Conservation (phyloP, 2,113 vertebrate genomes). For the Microcebus griseorufus region DNA sequence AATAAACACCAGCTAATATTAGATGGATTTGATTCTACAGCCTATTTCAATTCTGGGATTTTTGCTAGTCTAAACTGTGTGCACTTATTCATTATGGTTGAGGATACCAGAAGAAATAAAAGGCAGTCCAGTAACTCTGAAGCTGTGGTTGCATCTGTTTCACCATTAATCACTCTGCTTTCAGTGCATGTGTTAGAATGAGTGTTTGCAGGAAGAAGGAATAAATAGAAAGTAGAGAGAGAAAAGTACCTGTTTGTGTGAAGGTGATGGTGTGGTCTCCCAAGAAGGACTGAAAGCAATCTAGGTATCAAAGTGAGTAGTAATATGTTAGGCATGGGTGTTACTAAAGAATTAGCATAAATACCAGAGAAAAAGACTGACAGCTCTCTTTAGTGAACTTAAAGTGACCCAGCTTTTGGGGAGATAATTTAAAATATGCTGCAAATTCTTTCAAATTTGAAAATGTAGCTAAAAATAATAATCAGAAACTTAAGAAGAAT, state of each 20-base stretch:
- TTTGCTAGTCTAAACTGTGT: neutral
- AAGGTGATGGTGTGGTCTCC: neutral
- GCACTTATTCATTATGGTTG: neutral
- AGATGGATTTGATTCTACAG: neutral
- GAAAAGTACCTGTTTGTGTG: neutral
- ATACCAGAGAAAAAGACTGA: neutral
- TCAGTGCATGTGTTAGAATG: neutral
- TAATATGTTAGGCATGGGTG: accelerated
- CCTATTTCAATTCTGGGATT: neutral
- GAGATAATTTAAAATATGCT: constrained; percentile 32
- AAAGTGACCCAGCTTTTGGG: constrained; percentile 15
- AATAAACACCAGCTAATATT: neutral
- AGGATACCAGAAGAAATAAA: neutral
- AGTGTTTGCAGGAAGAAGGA: neutral
- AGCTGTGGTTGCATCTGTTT: neutral
- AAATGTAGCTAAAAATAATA: neutral
- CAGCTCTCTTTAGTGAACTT: neutral
- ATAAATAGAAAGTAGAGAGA: neutral
- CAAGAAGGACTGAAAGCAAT: neutral
- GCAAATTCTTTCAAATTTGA: constrained; percentile 36
- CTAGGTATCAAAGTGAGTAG: neutral
- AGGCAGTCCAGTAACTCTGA: neutral
- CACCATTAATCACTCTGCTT: neutral
- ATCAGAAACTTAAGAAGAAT: neutral
- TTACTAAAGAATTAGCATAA: neutral